These are phyloP conservation scores for Callosobruchus maculatus DNA, from an alignment of 2,888 invertebrate species.

Conservation along the genomic window DNA sequence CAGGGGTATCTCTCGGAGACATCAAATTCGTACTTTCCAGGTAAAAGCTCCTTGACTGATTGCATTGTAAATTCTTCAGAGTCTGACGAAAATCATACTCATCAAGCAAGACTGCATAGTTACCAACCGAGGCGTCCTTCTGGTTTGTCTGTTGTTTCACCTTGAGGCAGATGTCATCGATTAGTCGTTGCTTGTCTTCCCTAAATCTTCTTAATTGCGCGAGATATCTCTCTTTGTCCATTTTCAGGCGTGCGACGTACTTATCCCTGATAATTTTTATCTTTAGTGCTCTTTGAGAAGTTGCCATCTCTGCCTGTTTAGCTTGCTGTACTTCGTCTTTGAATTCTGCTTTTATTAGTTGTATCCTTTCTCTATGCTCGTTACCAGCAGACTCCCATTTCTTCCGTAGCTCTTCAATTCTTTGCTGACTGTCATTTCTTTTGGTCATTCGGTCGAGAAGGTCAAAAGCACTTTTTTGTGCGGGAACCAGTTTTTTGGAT, in stretches of 20 bases:
- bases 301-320: constrained; percentile 27
- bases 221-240: constrained; percentile 31
- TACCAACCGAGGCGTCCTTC: constrained; percentile 35
- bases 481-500: not conserved
- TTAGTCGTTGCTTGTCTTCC: constrained; percentile 27
- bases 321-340: constrained; percentile 27
- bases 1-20: not conserved
- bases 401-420: constrained; percentile 32
- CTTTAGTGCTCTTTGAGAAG: constrained; percentile 23
- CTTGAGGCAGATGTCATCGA: constrained; percentile 25
- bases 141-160: constrained; percentile 14
- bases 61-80: not conserved
- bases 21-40: not conserved
- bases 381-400: constrained; percentile 27
- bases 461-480: not conserved
- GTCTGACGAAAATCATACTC: constrained; percentile 29
- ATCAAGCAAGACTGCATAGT: constrained; percentile 31
- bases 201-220: constrained; percentile 27
- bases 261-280: constrained; percentile 30
- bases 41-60: not conserved
- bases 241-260: constrained; percentile 28
- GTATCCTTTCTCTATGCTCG: constrained; percentile 28
- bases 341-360: constrained; percentile 32
- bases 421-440: constrained; percentile 32
- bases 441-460: not conserved